These are phyloP conservation scores for Leptopilina myrica DNA, from an alignment of 2,888 invertebrate species.

Conservation along the genomic window DNA sequence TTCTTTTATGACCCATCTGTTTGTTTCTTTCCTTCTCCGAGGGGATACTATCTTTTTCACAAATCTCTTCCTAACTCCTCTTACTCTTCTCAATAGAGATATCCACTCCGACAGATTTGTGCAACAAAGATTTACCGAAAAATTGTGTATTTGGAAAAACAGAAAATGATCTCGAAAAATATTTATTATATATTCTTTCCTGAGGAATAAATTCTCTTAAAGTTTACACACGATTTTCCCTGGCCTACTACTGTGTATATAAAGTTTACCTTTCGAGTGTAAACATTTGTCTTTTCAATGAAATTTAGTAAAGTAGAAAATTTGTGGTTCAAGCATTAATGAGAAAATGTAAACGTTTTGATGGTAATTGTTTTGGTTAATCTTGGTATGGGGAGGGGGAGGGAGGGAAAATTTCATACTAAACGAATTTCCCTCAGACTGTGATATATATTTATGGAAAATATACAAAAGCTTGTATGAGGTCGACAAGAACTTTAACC, in stretches of 20 bases:
- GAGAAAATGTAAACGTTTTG: not conserved
- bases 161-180: not conserved
- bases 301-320: conserved; percentile 1
- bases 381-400: not conserved
- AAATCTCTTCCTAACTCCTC: conserved; percentile 13
- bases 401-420: not conserved
- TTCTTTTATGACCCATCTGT: conserved; percentile 29
- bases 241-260: too few species aligned
- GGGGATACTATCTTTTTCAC: conserved; percentile 34
- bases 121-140: conserved; percentile 14
- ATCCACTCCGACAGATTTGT: conserved; percentile 22
- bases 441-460: not conserved
- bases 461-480: conserved; percentile 25
- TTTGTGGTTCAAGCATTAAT: not conserved
- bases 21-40: conserved; percentile 17
- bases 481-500: conserved; percentile 56
- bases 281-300: not conserved
- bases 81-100: conserved; percentile 28
- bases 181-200: too few species aligned
- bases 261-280: too few species aligned
- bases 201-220: too few species aligned
- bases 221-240: not conserved
- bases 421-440: conserved; percentile 3
- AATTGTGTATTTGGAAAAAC: not conserved
- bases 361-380: conserved; percentile 20